phyloP scores from a whole-genome alignment of 2,888 invertebrate genomes.

The Aromia moschata region DNA sequence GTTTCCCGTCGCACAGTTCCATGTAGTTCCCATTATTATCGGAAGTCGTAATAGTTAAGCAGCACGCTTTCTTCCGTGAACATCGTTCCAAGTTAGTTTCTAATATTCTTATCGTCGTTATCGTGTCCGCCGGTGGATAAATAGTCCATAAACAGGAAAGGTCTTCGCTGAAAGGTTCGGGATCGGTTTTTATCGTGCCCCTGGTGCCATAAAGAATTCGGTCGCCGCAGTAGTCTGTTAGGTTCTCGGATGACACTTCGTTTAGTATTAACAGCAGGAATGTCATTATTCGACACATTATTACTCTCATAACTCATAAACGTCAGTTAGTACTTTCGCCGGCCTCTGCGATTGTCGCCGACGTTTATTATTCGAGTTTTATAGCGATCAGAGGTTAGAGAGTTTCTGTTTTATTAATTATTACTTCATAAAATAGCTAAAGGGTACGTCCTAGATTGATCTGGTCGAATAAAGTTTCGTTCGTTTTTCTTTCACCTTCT shows the following conservation, averaged over 20 bases:
- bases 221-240: constrained; percentile 18
- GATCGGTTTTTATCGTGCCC: constrained; percentile 28
- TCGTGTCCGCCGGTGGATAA: constrained; percentile 20
- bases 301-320: constrained; percentile 12
- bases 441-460: too few relatives aligned
- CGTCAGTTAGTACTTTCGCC: too few relatives aligned
- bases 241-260: constrained; percentile 13
- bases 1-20: constrained; percentile 20
- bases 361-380: too few relatives aligned
- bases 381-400: too few relatives aligned
- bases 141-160: constrained; percentile 30
- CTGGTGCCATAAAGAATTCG: constrained; percentile 9
- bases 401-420: too few relatives aligned
- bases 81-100: constrained; percentile 14
- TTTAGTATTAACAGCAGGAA: constrained; percentile 12
- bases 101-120: constrained; percentile 32
- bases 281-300: constrained; percentile 16
- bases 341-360: too few relatives aligned
- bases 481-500: too few relatives aligned
- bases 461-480: too few relatives aligned
- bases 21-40: constrained; percentile 7
- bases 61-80: constrained; percentile 5
- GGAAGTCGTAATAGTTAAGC: constrained; percentile 20
- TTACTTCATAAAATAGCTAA: too few relatives aligned
- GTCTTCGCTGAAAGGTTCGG: constrained; percentile 9